These are phyloP conservation scores for Peromyscus attwateri DNA, from an alignment of 2,797 vertebrate species.

Conservation along the genomic window DNA sequence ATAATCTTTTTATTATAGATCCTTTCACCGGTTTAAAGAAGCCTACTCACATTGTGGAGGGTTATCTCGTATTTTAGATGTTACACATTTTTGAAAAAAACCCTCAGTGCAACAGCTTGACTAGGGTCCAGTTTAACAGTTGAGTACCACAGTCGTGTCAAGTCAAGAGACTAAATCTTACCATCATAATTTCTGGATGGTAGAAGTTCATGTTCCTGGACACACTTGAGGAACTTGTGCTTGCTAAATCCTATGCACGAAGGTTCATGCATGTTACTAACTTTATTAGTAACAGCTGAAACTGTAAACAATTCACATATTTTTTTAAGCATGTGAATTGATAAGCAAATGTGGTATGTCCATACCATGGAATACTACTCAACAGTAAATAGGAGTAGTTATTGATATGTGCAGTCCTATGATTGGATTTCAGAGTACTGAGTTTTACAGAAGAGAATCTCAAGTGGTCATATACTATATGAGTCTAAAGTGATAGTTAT, in stretches of 20 bases:
- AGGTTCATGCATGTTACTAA: background rate
- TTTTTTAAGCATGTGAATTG: background rate
- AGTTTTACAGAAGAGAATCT: background rate
- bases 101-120: background rate
- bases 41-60: background rate
- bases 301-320: background rate
- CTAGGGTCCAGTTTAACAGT: background rate
- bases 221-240: background rate
- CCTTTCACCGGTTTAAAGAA: constrained; percentile 10
- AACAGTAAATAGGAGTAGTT: background rate
- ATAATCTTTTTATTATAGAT: background rate
- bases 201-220: background rate
- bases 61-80: background rate
- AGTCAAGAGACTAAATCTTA: background rate
- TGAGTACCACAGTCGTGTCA: background rate
- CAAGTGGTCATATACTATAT: background rate
- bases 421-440: background rate
- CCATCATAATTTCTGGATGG: background rate
- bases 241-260: background rate
- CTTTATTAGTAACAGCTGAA: constrained; percentile 8
- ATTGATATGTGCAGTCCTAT: background rate
- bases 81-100: background rate
- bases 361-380: background rate
- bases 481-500: background rate
- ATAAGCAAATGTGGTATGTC: background rate